These are phyloP conservation scores for Apus apus DNA, from an alignment of 2,113 vertebrate genomes.

Conservation along the genomic window DNA sequence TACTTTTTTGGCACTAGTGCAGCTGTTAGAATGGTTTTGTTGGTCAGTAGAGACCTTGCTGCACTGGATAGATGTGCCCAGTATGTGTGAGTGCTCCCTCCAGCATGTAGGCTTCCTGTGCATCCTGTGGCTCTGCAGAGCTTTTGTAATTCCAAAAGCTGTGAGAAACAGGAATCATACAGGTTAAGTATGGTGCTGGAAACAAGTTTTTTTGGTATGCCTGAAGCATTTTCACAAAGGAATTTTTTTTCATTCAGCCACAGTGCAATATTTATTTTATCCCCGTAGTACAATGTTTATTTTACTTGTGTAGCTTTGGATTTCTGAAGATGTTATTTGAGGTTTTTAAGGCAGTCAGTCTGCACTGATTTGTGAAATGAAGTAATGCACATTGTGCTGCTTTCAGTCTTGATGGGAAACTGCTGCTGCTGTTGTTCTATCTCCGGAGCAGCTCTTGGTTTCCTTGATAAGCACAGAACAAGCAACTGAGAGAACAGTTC, in stretches of 20 bases:
- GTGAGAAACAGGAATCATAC: background rate
- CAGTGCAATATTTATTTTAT: too few relatives aligned
- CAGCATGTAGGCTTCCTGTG: rapidly evolving
- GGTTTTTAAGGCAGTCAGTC: background rate
- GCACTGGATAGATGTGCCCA: rapidly evolving
- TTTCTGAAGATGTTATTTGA: background rate
- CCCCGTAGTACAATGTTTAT: too few relatives aligned
- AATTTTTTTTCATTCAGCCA: background rate
- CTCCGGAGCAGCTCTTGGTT: background rate
- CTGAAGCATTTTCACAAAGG: background rate
- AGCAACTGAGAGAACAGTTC: background rate
- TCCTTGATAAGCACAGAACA: background rate
- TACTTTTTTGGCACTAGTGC: background rate
- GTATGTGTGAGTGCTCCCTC: rapidly evolving
- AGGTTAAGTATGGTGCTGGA: background rate
- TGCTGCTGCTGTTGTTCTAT: background rate
- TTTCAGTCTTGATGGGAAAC: background rate
- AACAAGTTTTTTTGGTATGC: rapidly evolving
- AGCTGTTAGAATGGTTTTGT: background rate
- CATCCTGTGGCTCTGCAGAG: background rate
- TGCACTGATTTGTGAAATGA: background rate
- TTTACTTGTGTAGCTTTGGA: background rate
- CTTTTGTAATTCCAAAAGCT: background rate
- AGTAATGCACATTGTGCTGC: background rate
- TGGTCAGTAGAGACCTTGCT: background rate